Conservation (phyloP, 2,797 vertebrate species). For the Emys orbicularis region DNA sequence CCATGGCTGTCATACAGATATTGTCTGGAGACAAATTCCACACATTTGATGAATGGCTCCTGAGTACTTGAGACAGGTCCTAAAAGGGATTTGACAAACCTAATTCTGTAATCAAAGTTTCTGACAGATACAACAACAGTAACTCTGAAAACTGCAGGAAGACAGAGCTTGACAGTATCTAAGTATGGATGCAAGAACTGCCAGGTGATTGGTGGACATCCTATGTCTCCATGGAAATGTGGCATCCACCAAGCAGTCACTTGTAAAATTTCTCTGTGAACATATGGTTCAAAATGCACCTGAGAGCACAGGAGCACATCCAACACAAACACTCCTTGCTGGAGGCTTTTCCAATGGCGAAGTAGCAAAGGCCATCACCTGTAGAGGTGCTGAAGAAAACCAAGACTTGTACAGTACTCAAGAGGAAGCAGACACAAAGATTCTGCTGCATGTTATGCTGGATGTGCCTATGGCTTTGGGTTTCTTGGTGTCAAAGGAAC, state of each 20-base stretch:
- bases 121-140: background rate
- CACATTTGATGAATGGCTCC: background rate
- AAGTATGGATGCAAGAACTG: too few relatives aligned
- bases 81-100: background rate
- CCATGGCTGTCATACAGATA: background rate
- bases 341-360: background rate
- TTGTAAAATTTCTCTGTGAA: background rate
- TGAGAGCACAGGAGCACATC: background rate
- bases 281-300: background rate
- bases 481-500: background rate
- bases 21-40: background rate
- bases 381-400: background rate
- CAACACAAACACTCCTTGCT: background rate
- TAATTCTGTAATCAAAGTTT: background rate
- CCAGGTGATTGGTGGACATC: background rate
- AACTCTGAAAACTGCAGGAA: background rate
- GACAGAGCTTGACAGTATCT: background rate
- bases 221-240: background rate
- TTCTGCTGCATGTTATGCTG: background rate
- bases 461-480: background rate
- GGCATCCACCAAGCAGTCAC: background rate
- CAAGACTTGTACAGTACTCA: background rate
- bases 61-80: background rate
- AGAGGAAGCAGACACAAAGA: background rate
- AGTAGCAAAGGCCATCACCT: background rate